Percentiles rank a stretch among this genome's conserved stretches.
phyloP scores from a whole-genome alignment of 2,113 vertebrate species.

The Pachypanchax playfairii region DNA sequence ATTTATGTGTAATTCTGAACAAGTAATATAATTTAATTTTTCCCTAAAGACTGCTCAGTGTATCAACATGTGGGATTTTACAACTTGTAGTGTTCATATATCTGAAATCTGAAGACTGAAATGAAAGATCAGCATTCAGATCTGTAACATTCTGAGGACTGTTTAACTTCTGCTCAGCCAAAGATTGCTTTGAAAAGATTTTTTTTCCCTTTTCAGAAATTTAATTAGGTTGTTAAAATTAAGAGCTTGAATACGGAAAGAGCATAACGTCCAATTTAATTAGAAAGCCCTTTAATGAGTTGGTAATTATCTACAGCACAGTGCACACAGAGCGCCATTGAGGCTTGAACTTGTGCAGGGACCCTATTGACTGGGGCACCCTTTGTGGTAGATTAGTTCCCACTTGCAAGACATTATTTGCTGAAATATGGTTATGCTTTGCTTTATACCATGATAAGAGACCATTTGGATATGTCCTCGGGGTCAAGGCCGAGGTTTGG shows the following conservation, averaged over 20 bases:
- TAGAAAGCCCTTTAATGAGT: constrained; percentile 72
- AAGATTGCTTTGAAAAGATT: constrained; percentile 40
- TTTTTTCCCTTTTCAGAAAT: constrained; percentile 65
- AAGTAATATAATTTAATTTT: too few species aligned
- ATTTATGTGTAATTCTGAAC: too few species aligned
- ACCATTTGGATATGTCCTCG: constrained; percentile 33
- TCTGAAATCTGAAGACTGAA: not conserved
- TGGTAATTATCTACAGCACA: constrained; percentile 70
- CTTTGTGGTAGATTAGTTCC: constrained; percentile 76
- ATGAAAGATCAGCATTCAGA: constrained; percentile 12
- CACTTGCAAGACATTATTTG: constrained; percentile 71
- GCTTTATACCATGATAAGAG: constrained; percentile 56
- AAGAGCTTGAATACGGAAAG: constrained; percentile 70
- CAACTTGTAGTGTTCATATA: too few species aligned
- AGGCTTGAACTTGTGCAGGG: constrained; percentile 66
- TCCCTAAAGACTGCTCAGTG: too few species aligned
- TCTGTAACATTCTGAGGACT: constrained; percentile 21
- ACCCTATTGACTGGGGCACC: constrained; percentile 61
- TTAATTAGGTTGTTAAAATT: constrained; percentile 74
- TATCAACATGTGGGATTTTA: too few species aligned
- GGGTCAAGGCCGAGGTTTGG: constrained; percentile 58
- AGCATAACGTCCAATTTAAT: constrained; percentile 79
- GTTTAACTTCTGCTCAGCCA: constrained; percentile 41
- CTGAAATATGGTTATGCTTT: constrained; percentile 71
- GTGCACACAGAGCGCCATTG: constrained; percentile 69